These are phyloP conservation scores for Astropecten irregularis DNA, from an alignment of 53 echinoderm and acorn worm genomes.

Conservation along the genomic window DNA sequence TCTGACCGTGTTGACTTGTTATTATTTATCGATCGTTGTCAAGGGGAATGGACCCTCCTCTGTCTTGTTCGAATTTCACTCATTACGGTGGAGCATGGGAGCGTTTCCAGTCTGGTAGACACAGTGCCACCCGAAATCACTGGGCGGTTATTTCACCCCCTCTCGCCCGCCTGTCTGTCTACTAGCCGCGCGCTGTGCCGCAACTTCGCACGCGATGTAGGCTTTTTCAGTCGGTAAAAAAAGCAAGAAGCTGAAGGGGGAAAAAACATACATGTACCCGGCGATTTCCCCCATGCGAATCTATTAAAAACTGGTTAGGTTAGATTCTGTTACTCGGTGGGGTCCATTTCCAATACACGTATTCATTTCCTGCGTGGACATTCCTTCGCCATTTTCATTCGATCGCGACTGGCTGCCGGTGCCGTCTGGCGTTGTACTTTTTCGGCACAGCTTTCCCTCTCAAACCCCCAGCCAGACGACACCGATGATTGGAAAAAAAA, in stretches of 20 bases:
- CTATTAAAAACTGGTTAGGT: slow-evolving; percentile 26
- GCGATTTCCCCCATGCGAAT: neutral
- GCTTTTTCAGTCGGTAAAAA: too few species aligned
- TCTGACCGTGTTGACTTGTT: too few species aligned
- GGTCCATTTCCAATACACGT: slow-evolving; percentile 29
- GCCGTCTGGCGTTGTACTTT: slow-evolving; percentile 44
- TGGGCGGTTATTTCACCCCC: slow-evolving; percentile 40
- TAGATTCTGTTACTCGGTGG: slow-evolving; percentile 47
- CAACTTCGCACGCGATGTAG: slow-evolving; percentile 37
- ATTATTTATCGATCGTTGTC: slow-evolving; percentile 40
- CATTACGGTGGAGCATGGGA: neutral
- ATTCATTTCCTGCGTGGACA: slow-evolving; percentile 45
- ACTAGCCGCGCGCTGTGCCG: neutral
- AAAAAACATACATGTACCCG: slow-evolving; percentile 21
- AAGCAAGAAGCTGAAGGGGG: too few species aligned
- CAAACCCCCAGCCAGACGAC: neutral
- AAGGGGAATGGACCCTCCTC: neutral
- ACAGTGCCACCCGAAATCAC: slow-evolving; percentile 29
- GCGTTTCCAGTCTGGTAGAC: slow-evolving; percentile 51
- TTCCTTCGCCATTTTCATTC: slow-evolving; percentile 14
- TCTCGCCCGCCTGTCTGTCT: slow-evolving; percentile 63
- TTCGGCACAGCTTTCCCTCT: neutral
- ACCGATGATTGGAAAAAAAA: slow-evolving; percentile 1
- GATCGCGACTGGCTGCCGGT: slow-evolving; percentile 18
- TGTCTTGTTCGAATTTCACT: slow-evolving; percentile 45